Evolutionary conservation across 2,797 vertebrate genomes (phyloP), one percentile per base, ranked within the genome.

Genomic region (Poecilia velifera): DNA sequence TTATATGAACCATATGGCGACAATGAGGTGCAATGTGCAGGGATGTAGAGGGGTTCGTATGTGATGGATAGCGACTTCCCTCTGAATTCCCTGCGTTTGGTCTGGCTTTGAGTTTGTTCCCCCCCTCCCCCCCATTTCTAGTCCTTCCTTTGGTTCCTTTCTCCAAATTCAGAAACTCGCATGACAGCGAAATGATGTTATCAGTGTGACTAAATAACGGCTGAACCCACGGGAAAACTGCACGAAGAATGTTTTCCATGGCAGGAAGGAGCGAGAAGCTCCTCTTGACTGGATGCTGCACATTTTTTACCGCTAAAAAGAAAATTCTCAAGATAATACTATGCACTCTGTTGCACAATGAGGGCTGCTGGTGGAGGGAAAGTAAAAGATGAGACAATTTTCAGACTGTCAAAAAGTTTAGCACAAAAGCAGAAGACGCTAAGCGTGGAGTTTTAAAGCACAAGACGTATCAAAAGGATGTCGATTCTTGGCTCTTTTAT

Each of bases 1-100:
- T 89, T 84, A 85, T 80, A 86, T 39, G 74, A 86, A 88, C 78
- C 89, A 91, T 80, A 91, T 87, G 87, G 89, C 53, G 51, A 79
- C 78, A 51, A 73, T 55, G 79, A 78, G 68, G 79, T 13, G 49
- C n/a, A 84, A 13, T 64, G 64, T 62, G 34, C 28, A 73, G 72
- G 64, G 76, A 77, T 41, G 41, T n/a, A 8, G 79, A 62, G 59
- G 28, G 31, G 74, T 47, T n/a, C 18, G 49, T 49, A 39, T 59
- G 39, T 16, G 59, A 68, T 9, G 4, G 8, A 34, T 47, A n/a
- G 20, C 4, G 6, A n/a, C 20, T 59, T 70, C 72, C 76, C 8
- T 13, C 55, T 39, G 7, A 53, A 74, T 68, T 76, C 34, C 18
- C 76, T 47, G 55, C 59, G 77, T 53, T 66, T 47, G 28, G 76